These are phyloP conservation scores for Osmoderma eremita DNA, from an alignment of 2,888 invertebrate species.

Conservation along the genomic window DNA sequence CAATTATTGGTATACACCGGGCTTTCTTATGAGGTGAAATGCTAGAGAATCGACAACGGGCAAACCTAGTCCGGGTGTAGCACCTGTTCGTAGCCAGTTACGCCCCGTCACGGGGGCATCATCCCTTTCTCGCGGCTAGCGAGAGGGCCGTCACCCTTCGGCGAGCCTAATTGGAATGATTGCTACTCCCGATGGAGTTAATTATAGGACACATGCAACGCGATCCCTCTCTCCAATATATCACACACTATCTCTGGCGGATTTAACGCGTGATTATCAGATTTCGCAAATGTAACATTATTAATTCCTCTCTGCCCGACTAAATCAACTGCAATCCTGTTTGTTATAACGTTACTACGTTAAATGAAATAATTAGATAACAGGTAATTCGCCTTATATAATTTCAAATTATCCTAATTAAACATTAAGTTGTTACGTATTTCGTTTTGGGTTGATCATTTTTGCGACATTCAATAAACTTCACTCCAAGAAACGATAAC, in stretches of 20 bases:
- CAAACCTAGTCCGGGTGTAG: conserved; percentile 3
- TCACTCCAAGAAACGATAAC: too few species aligned
- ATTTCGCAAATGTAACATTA: conserved; percentile 34
- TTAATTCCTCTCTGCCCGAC: conserved; percentile 20
- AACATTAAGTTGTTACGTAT: too few species aligned
- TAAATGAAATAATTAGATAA: neutral
- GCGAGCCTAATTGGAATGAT: conserved; percentile 60
- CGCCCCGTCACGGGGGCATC: neutral
- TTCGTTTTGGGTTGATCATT: too few species aligned
- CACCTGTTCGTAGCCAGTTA: conserved; percentile 33
- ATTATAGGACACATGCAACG: conserved; percentile 63
- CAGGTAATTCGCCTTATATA: too few species aligned
- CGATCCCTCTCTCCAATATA: conserved; percentile 57
- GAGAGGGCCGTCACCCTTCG: conserved; percentile 37
- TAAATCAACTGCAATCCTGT: neutral
- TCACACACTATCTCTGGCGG: conserved; percentile 56
- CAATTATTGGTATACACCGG: too few species aligned
- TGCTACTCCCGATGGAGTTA: conserved; percentile 62
- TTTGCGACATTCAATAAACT: too few species aligned
- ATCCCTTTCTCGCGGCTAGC: conserved; percentile 23
- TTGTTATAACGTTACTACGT: neutral
- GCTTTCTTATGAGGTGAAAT: neutral
- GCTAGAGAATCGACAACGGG: neutral
- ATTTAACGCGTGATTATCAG: conserved; percentile 57
- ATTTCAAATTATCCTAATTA: too few species aligned